Base-by-base conservation (phyloP, 1,140 invertebrate species). In the Augochlora pura region DNA sequence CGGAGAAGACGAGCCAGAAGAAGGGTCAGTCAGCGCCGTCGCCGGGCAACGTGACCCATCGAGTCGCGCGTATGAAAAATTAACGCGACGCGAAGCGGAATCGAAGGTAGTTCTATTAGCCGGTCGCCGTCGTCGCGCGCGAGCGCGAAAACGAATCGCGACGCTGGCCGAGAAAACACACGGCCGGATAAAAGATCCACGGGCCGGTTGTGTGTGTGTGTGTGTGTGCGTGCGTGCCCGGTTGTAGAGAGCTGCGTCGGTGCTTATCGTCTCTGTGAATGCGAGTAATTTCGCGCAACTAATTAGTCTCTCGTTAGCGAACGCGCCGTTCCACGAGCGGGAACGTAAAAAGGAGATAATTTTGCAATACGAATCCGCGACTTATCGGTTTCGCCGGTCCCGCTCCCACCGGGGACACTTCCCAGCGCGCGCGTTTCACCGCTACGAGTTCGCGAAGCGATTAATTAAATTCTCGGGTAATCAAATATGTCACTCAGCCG, bases 401-500 rank as follows among this genome's bases (percentile, higher is more conserved):
- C 27, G 46, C 25, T 38, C 27, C 7, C 38, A 64, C 69, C 54
- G 18, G 27, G 57, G 72, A 54, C 64, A 14, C 60, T 38, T 66
- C 67, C 73, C 71, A 57, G 49, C 21, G 42, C 46, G 42, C 46
- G 60, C 46, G 60, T 72, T 65, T 38, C 69, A 38, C 62, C 60
- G 74, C 73, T 77, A 77, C 82, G 80, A 86, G 89, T 88, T 86
- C 86, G 86, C 88, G 90, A 89, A 88, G 90, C 91, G 91, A 93
- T 93, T 93, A 93, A 93, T 93, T 93, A 93, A 93, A 93, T 93
- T 93, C 92, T 92, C 91, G 90, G 87, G 89, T 93, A 93, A 93
- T 93, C 91, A 93, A 93, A 93, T 92, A 91, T 91, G 92, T 93
- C 92, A 91, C 88, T 93, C 92, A 93, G 88, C 91, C 90, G 91